Percentiles rank a stretch among this genome's conserved stretches.
Conservation (phyloP, 2,113 vertebrate genomes). For the Morone chrysops region DNA sequence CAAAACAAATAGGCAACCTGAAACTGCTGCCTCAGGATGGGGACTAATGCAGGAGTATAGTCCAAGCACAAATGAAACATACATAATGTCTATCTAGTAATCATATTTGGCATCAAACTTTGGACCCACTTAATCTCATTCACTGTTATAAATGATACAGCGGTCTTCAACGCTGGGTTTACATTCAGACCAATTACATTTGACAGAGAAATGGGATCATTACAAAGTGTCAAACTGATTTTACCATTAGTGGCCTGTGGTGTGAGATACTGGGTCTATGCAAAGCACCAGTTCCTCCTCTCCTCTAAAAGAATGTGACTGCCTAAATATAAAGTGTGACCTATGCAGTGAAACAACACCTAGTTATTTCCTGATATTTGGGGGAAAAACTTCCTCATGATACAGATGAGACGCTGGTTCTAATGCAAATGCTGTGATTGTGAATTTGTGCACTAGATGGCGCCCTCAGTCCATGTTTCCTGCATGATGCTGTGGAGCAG, state of each 20-base stretch:
- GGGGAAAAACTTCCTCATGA: not conserved
- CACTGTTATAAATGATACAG: not conserved
- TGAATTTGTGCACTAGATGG: slow-evolving; percentile 66
- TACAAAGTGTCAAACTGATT: not conserved
- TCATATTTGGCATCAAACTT: not conserved
- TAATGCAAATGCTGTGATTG: not conserved
- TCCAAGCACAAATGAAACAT: no score
- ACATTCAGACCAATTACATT: not conserved
- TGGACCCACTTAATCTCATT: not conserved
- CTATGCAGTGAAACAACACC: not conserved
- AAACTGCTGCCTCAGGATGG: no score
- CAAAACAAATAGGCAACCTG: not conserved
- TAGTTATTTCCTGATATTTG: not conserved
- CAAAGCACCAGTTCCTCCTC: not conserved
- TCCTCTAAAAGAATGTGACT: not conserved
- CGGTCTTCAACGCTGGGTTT: not conserved
- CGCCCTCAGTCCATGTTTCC: slow-evolving; percentile 31
- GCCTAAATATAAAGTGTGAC: not conserved
- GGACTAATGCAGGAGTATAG: no score
- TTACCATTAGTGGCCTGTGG: not conserved
- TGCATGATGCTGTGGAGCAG: not conserved
- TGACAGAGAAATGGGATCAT: not conserved
- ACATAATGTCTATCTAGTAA: no score
- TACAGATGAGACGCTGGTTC: not conserved
- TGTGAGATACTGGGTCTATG: not conserved